Conservation (phyloP, 2,888 invertebrate species). For the Nomada goodeniana region DNA sequence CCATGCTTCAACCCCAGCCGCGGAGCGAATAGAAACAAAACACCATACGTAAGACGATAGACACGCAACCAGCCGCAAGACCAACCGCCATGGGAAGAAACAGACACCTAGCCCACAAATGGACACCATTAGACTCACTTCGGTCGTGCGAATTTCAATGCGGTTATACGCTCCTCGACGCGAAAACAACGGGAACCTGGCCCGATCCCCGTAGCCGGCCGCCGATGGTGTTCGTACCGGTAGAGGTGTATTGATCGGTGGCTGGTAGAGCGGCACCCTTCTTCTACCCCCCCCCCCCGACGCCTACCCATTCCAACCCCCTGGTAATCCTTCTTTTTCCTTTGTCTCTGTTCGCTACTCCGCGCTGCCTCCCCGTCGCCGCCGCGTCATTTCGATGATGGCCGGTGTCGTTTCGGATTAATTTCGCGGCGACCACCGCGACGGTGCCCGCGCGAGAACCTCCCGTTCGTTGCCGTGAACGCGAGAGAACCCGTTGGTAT, state of each 20-base stretch:
- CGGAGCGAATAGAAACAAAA: no score
- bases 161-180: constrained; percentile 41
- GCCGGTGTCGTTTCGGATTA: constrained; percentile 41
- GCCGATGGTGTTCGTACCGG: constrained; percentile 71
- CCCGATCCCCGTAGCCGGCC: constrained; percentile 46
- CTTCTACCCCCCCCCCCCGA: constrained; percentile 48
- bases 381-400: constrained; percentile 27
- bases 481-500: not conserved
- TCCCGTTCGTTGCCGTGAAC: not conserved
- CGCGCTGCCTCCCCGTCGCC: constrained; percentile 8
- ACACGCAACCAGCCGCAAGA: not conserved
- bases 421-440: constrained; percentile 8
- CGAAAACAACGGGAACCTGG: constrained; percentile 36
- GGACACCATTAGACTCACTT: not conserved
- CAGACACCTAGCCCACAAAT: not conserved
- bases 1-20: not conserved
- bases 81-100: not conserved
- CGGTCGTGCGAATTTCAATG: constrained; percentile 36
- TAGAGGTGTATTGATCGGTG: constrained; percentile 82
- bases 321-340: constrained; percentile 34
- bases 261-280: constrained; percentile 74
- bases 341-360: constrained; percentile 35
- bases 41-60: not conserved
- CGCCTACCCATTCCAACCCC: not conserved
- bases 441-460: not conserved